Evolutionary conservation across 2,113 vertebrate genomes (phyloP).

Genomic region (Nannospalax galili): DNA sequence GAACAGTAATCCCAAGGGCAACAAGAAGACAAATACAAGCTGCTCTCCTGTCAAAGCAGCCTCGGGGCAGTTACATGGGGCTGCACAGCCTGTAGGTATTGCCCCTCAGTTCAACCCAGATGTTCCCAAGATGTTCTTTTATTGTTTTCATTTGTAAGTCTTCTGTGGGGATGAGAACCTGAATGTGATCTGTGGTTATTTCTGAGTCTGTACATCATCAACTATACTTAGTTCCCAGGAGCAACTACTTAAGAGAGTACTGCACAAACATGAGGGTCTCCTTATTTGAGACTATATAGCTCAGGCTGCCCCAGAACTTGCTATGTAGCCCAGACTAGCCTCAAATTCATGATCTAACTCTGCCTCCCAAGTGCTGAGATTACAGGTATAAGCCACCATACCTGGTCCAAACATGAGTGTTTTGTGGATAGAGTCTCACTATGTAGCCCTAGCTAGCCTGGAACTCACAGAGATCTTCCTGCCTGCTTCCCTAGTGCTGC

Average conservation of each 20-base stretch:
- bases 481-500: too few relatives aligned
- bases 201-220: neutral
- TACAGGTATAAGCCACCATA: neutral
- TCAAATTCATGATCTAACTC: neutral
- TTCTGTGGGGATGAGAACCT: neutral
- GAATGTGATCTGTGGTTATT: neutral
- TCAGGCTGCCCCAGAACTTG: neutral
- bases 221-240: neutral
- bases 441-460: too few relatives aligned
- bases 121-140: neutral
- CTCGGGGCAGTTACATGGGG: neutral
- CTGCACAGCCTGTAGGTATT: too few relatives aligned
- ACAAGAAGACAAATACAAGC: neutral
- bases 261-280: neutral
- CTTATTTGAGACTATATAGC: too few relatives aligned
- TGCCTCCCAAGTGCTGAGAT: neutral
- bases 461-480: too few relatives aligned
- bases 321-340: neutral
- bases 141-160: neutral
- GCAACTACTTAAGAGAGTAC: fast-evolving
- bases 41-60: neutral
- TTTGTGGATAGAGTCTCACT: too few relatives aligned
- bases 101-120: neutral
- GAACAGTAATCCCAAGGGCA: too few relatives aligned
- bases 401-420: too few relatives aligned